Base-by-base conservation (phyloP, 2,888 invertebrate genomes). In the Leptinotarsa tumamoca region DNA sequence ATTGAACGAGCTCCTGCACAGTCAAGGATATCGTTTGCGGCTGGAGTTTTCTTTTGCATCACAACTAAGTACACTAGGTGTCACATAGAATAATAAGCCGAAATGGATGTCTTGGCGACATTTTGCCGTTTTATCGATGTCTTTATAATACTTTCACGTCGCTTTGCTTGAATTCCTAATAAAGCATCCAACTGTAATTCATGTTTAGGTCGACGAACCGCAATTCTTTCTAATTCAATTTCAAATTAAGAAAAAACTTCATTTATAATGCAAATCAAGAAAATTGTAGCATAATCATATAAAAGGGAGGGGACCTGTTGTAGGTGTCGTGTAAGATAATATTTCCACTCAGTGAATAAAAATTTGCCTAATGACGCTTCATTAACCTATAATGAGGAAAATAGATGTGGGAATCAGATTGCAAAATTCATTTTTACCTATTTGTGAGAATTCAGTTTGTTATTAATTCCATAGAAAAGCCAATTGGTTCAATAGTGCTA, bases 81-180 rank as follows among this genome's bases (percentile, higher is more conserved):
- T 68, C 73, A 71, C 33, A 52, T 27, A 51, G 67, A 76, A 73
- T 77, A 76, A 76, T 76, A 73, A 76, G 67, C 68, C 70, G 52
- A 72, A 75, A 69, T 75, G 69, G 67, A 58, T 43, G 61, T 67
- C 43, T 43, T 58, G 49, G 52, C 56, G 61, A 73, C 73, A 43
- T 21, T 70, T 52, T 73, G 61, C 67, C 49, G 61, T 68, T 68
- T 68, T 67, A 63, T 63, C 66, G 54, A 68, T 72, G 69, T 68
- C 70, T 76, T 72, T 68, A 70, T 58, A 77, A 72, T 77, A 71
- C 78, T 74, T 79, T 76, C 79, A 78, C 79, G 79, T 79, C 69
- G 71, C 75, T 73, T 72, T 77, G 76, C 69, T 70, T 75, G 79
- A 71, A 79, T 74, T 68, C 78, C 78, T 72, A 79, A 76, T 75